Percentiles rank a stretch among this genome's conserved stretches.
Conservation (phyloP, 2,797 vertebrate species). For the Diplodus sargus region DNA sequence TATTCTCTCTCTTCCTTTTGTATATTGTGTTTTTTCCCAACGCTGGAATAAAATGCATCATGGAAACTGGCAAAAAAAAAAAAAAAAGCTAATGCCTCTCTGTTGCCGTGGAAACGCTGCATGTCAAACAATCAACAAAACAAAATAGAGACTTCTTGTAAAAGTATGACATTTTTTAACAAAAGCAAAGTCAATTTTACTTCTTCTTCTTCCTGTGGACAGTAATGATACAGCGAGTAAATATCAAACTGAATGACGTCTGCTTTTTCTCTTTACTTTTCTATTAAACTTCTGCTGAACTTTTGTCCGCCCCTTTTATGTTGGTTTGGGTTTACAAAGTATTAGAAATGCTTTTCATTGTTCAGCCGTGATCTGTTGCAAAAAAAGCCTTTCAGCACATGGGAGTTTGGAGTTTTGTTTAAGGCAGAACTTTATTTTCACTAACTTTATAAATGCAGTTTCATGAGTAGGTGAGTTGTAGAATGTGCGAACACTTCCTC, state of each 20-base stretch:
- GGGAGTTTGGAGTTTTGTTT: no score
- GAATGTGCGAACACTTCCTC: neutral
- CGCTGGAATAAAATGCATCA: conserved; percentile 25
- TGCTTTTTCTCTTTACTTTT: conserved; percentile 6
- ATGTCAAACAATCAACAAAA: conserved; percentile 26
- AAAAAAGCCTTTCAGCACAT: neutral
- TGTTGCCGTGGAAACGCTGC: conserved; percentile 37
- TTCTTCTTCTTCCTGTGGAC: neutral
- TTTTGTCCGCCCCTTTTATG: neutral
- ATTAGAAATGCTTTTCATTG: neutral
- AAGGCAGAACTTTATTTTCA: neutral
- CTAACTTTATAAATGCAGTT: neutral
- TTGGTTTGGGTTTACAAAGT: neutral
- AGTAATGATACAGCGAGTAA: neutral
- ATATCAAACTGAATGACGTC: conserved; percentile 22
- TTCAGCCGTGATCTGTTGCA: neutral
- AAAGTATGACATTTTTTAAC: conserved; percentile 35
- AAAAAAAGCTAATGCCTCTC: neutral
- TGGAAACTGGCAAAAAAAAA: conserved; percentile 23
- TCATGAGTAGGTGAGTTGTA: neutral
- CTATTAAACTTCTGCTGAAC: neutral
- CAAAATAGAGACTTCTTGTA: conserved; percentile 17
- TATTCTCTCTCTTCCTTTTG: conserved; percentile 30
- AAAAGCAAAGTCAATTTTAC: conserved; percentile 21
- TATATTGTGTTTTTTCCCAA: conserved; percentile 25